Base-by-base conservation (phyloP, 2,113 vertebrate species). In the Saccopteryx leptura region DNA sequence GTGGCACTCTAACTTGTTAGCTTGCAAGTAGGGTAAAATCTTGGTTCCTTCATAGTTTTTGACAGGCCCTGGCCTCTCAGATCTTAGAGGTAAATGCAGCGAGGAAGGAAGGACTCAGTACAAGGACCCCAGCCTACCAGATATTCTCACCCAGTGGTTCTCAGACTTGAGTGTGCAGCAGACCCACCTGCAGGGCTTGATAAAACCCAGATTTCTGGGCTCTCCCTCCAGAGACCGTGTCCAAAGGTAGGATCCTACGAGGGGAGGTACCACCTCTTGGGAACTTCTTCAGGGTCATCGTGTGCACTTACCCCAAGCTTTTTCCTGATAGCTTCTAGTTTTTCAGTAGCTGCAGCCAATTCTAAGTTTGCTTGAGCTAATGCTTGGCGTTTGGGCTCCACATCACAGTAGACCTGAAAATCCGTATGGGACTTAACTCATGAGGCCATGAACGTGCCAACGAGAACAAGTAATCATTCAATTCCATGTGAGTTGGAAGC, bases 371-470 rank as follows among this genome's bases (percentile, higher is more conserved):
- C 98, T 90, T 99, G 98, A 68, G 97, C 96, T 93, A 99, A 85
- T 0, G 96, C 98, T 80, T 97, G 98, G 26, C 96, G 96, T 97
- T 99, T 99, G 19, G 99, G 98, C 92, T 99, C 98, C 46, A 99
- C 98, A 5, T 99, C 98, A 98, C 99, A 99, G 97, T 98, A 98
- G 75, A 99, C 98, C 98, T 99, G 96, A 79, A 97, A 97, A 96
- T 90, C 86, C 82, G 91, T 0, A 69, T 3, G n/a, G 0, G 54
- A 7, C n/a, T 31, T 0, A 48, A 11, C 9, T 87, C 80, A 83
- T 26, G 14, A 54, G 31, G n/a, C n/a, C 75, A 79, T 12, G 23
- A 56, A 58, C 50, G 68, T 19, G 46, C 61, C 61, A 85, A 68
- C 65, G 21, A 60, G 15, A 50, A 61, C 33, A 71, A n/a, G 26